Conservation (phyloP, 2,797 vertebrate genomes). For the Pteropus rufus region DNA sequence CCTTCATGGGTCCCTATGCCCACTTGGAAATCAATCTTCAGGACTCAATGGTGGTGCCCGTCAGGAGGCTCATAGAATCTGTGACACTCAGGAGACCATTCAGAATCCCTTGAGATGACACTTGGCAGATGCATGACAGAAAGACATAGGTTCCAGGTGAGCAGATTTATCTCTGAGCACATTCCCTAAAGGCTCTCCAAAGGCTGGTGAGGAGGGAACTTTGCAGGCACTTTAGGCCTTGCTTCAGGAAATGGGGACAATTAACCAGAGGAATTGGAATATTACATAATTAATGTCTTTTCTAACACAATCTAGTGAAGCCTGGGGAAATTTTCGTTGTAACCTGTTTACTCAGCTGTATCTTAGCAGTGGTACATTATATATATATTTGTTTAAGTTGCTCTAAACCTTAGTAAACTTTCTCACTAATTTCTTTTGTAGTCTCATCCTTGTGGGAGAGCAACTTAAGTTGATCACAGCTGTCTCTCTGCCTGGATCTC, state of each 20-base stretch:
- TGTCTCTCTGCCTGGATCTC: not conserved
- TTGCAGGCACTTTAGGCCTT: not conserved
- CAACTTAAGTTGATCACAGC: not conserved
- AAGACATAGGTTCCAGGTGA: not conserved
- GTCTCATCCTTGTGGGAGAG: not conserved
- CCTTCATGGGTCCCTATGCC: too few species aligned
- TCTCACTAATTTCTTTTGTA: not conserved
- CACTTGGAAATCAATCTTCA: not conserved
- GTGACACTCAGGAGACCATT: not conserved
- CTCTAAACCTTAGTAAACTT: not conserved
- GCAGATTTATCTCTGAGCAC: not conserved
- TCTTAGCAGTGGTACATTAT: not conserved
- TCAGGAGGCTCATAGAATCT: too few species aligned
- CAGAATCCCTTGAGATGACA: not conserved
- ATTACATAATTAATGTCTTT: not conserved
- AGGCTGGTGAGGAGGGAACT: not conserved
- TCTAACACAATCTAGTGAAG: not conserved
- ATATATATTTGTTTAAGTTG: not conserved
- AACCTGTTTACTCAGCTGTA: not conserved
- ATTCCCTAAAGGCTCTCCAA: not conserved
- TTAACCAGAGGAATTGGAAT: not conserved
- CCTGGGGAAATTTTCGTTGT: not conserved
- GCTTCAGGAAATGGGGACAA: not conserved
- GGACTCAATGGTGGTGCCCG: not conserved
- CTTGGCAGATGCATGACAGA: not conserved